Evolutionary conservation across 2,797 vertebrate genomes (phyloP).

Genomic region (Lithobates sylvaticus): DNA sequence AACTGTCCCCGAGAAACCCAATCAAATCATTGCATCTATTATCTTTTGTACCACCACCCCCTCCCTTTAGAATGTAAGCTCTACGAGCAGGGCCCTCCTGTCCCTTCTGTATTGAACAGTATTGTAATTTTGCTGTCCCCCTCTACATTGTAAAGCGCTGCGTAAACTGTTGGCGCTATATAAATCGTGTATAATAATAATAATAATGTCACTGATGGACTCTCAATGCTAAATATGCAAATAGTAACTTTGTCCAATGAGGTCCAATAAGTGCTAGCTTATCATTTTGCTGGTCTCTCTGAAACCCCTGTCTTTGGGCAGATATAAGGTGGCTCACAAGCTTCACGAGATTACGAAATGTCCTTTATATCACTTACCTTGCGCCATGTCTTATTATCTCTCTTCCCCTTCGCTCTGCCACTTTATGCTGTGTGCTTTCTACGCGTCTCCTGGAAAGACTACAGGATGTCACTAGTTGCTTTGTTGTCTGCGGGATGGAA

Average conservation of each 20-base stretch:
- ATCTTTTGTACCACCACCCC: too few species aligned
- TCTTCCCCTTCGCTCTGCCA: slow-evolving; percentile 3
- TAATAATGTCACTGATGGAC: neutral
- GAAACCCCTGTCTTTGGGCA: neutral
- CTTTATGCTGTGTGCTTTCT: slow-evolving; percentile 15
- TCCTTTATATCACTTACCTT: slow-evolving; percentile 65
- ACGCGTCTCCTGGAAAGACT: slow-evolving; percentile 41
- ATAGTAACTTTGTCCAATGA: neutral
- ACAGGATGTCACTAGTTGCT: slow-evolving; percentile 57
- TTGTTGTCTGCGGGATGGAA: slow-evolving; percentile 50
- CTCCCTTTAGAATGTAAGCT: too few species aligned
- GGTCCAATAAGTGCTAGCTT: neutral
- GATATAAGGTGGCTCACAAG: neutral
- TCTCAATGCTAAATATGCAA: neutral
- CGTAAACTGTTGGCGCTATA: too few species aligned
- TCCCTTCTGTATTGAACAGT: too few species aligned
- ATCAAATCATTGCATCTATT: too few species aligned
- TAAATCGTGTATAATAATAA: too few species aligned
- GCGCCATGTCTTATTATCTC: slow-evolving; percentile 61
- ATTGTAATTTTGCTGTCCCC: too few species aligned
- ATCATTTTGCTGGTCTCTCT: neutral
- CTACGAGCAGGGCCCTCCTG: too few species aligned
- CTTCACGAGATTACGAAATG: neutral
- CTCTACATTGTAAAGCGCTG: too few species aligned
- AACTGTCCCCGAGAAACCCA: too few species aligned